A percentile compares a stretch with the other conserved stretches of the same genome.
These are phyloP conservation scores for Amblyornis subalaris DNA, from an alignment of 2,113 vertebrate genomes.

Conservation along the genomic window DNA sequence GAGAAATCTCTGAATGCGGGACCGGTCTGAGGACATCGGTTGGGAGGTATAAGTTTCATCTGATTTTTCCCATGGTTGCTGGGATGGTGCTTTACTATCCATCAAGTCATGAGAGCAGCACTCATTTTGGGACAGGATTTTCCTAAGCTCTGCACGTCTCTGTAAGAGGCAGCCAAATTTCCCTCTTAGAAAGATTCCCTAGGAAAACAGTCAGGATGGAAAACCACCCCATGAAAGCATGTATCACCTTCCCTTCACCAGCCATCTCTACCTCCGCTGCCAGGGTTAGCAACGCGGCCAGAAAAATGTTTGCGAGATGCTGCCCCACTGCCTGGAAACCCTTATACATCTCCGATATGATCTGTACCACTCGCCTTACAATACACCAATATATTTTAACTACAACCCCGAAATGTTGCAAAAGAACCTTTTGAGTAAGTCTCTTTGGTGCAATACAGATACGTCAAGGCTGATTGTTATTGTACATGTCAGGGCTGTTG, in stretches of 20 bases:
- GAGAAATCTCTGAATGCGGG: neutral
- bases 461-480: conserved; percentile 66
- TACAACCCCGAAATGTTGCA: neutral
- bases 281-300: fast-evolving
- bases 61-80: neutral
- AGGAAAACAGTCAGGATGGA: neutral
- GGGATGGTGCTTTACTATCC: neutral
- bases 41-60: neutral
- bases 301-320: conserved; percentile 20
- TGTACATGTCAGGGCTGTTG: conserved; percentile 65
- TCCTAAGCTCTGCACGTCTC: neutral
- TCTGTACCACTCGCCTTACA: conserved; percentile 13
- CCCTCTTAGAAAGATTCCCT: neutral
- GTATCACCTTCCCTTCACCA: neutral
- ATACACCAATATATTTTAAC: conserved; percentile 49
- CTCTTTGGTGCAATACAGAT: conserved; percentile 49
- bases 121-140: neutral
- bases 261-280: neutral
- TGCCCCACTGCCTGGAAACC: conserved; percentile 8
- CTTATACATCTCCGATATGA: neutral
- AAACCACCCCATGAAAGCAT: neutral
- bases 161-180: neutral
- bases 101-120: neutral
- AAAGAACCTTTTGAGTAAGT: conserved; percentile 46
- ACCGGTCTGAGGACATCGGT: neutral